Percentiles rank a stretch among this genome's conserved stretches.
Conservation (phyloP, 2,113 vertebrate species). For the Apeltes quadracus region DNA sequence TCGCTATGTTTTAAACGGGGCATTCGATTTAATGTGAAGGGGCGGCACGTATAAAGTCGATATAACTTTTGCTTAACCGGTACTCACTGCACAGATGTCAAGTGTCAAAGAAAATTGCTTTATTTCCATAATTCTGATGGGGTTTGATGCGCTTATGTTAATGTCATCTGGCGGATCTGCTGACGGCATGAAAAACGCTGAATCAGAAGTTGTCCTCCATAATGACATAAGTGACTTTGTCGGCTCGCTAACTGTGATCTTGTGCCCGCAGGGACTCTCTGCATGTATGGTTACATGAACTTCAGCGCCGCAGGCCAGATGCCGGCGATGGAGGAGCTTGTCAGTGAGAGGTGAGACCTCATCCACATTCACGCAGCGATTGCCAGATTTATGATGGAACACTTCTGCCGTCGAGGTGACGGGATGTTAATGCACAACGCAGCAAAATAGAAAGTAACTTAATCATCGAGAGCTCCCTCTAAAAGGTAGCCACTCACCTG, state of each 20-base stretch:
- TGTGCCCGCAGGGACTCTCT: slow-evolving; percentile 74
- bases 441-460: not conserved
- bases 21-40: not conserved
- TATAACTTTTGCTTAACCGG: not conserved
- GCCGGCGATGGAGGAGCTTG: slow-evolving; percentile 95
- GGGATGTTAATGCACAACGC: not conserved
- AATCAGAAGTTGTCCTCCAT: slow-evolving; percentile 29
- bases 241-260: slow-evolving; percentile 13
- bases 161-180: slow-evolving; percentile 34
- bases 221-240: slow-evolving; percentile 18
- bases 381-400: not conserved
- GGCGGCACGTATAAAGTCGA: too few species aligned
- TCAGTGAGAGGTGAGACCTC: slow-evolving; percentile 90
- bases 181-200: slow-evolving; percentile 1
- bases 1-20: not conserved
- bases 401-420: not conserved
- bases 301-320: slow-evolving; percentile 83
- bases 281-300: slow-evolving; percentile 85
- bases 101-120: slow-evolving; percentile 34
- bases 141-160: slow-evolving; percentile 27
- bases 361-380: slow-evolving; percentile 6
- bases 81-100: not conserved
- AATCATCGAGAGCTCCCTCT: too few species aligned
- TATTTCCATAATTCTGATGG: slow-evolving; percentile 26
- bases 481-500: not conserved